phyloP scores from a whole-genome alignment of 2,113 vertebrate genomes.

The Campylomormyrus numenius region DNA sequence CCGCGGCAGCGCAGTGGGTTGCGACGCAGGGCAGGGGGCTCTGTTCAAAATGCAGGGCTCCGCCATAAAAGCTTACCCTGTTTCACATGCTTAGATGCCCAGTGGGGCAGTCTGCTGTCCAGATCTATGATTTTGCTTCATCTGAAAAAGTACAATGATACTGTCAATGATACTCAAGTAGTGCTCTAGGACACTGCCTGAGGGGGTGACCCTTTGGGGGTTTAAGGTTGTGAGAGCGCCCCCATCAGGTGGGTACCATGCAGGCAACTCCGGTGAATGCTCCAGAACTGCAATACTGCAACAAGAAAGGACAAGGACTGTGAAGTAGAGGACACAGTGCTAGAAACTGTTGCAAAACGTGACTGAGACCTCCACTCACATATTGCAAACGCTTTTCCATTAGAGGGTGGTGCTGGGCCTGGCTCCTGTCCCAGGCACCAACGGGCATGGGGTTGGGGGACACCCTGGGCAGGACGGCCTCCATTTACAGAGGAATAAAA shows the following conservation, averaged over 20 bases:
- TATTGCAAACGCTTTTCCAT: neutral
- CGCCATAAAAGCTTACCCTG: neutral
- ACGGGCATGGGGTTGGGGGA: neutral
- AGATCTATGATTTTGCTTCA: neutral
- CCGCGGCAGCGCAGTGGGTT: neutral
- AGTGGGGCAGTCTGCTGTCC: neutral
- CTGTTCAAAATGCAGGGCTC: neutral
- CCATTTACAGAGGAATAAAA: neutral
- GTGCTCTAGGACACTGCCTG: neutral
- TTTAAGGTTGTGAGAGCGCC: neutral
- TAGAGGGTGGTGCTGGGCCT: neutral
- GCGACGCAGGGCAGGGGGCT: neutral
- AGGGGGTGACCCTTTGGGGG: neutral
- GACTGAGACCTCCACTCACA: neutral
- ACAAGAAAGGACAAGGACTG: neutral
- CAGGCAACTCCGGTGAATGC: neutral
- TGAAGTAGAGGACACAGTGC: neutral
- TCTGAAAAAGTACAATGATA: neutral
- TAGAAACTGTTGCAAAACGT: neutral
- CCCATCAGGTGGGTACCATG: neutral
- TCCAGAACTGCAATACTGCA: neutral
- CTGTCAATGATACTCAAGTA: neutral
- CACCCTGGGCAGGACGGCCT: neutral
- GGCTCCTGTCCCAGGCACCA: neutral
- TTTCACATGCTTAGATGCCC: neutral